phyloP scores from a whole-genome alignment of 2,113 vertebrate species.

The Hypocryptadius cinnamomeus region DNA sequence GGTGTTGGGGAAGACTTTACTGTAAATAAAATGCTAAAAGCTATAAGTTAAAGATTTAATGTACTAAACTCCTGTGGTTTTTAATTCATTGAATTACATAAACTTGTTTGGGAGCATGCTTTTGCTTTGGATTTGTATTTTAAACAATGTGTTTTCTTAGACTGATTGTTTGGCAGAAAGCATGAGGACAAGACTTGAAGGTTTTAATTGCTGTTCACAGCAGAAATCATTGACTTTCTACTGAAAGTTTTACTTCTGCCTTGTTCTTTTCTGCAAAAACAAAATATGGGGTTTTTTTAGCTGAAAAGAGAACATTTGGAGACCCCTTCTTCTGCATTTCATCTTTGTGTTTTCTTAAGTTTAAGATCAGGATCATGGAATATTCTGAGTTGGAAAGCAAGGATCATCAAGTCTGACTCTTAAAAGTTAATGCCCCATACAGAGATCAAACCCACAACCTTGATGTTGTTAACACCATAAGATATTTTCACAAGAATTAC shows the following conservation, averaged over 20 bases:
- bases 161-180: not conserved
- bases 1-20: not conserved
- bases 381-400: not conserved
- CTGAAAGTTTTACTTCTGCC: not conserved
- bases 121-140: not conserved
- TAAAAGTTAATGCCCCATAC: not conserved
- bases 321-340: not conserved
- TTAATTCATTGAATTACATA: not conserved
- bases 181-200: not conserved
- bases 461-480: not conserved
- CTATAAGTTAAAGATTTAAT: not conserved
- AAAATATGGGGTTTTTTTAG: not conserved
- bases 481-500: not conserved
- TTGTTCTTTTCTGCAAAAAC: not conserved
- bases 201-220: not conserved
- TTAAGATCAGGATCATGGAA: not conserved
- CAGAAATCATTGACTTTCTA: not conserved
- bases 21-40: not conserved
- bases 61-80: not conserved
- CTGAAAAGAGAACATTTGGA: not conserved
- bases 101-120: not conserved
- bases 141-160: not conserved
- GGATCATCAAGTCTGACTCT: not conserved
- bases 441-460: not conserved
- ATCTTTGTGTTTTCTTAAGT: not conserved